phyloP scores from a whole-genome alignment of 2,113 vertebrate genomes.

The Phoenicopterus ruber region DNA sequence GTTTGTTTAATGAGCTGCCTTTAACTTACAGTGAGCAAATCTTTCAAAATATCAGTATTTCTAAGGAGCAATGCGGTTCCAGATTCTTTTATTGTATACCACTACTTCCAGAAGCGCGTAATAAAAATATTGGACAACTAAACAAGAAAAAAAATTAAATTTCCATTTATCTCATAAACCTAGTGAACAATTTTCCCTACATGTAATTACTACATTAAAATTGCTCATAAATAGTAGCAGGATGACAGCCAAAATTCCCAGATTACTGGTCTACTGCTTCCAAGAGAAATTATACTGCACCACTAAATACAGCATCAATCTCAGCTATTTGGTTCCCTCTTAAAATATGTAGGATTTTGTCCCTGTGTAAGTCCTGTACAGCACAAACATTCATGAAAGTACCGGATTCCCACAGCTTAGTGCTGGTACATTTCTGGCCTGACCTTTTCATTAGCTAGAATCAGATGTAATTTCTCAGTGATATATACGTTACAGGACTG shows the following conservation, averaged over 20 bases:
- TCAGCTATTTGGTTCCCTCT: neutral
- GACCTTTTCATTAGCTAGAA: conserved; percentile 5
- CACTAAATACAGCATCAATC: neutral
- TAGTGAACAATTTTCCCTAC: neutral
- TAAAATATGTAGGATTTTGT: neutral
- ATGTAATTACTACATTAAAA: conserved; percentile 39
- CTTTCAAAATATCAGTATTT: conserved; percentile 43
- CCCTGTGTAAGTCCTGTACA: neutral
- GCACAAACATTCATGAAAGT: neutral
- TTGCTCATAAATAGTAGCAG: conserved; percentile 27
- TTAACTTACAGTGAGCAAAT: conserved; percentile 35
- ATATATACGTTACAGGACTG: neutral
- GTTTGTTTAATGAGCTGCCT: conserved; percentile 61
- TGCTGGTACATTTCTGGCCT: neutral
- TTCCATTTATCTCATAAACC: conserved; percentile 38
- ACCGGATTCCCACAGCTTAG: neutral
- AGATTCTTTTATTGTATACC: neutral
- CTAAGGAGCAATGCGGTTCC: neutral
- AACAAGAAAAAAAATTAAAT: neutral
- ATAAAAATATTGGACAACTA: neutral
- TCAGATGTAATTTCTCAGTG: conserved; percentile 23
- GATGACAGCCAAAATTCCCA: conserved; percentile 50
- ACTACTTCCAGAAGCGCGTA: neutral
- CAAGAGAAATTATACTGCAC: conserved; percentile 15
- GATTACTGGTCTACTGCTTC: conserved; percentile 25